Evolutionary conservation across 2,797 vertebrate species (phyloP).

Genomic region (Micromesistius poutassou): DNA sequence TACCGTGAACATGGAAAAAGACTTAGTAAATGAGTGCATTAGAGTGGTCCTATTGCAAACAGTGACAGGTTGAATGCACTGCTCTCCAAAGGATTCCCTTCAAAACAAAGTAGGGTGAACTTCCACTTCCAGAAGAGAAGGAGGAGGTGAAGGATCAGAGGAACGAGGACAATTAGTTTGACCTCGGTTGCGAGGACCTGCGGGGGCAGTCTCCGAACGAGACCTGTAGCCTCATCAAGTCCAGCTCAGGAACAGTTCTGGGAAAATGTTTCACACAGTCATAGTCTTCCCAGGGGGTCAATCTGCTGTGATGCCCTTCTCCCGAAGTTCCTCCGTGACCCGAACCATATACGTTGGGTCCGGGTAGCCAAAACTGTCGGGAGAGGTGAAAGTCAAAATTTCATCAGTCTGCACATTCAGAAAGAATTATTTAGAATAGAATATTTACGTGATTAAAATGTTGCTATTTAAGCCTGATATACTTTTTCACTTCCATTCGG

Average conservation of each 20-base stretch:
- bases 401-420: slow-evolving; percentile 7
- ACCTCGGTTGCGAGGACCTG: slow-evolving; percentile 59
- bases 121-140: slow-evolving; percentile 39
- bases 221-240: slow-evolving; percentile 49
- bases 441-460: not conserved
- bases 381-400: slow-evolving; percentile 41
- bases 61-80: slow-evolving; percentile 59
- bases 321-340: slow-evolving; percentile 90
- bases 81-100: slow-evolving; percentile 58
- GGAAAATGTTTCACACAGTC: slow-evolving; percentile 55
- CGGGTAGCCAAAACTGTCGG: slow-evolving; percentile 88
- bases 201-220: slow-evolving; percentile 40
- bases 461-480: not conserved
- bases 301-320: slow-evolving; percentile 89
- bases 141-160: slow-evolving; percentile 37
- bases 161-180: slow-evolving; percentile 44
- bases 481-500: not conserved
- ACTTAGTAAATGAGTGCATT: slow-evolving; percentile 50
- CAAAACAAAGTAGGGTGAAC: slow-evolving; percentile 55
- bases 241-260: slow-evolving; percentile 45
- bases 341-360: slow-evolving; percentile 92
- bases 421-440: not conserved
- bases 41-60: slow-evolving; percentile 48
- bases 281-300: slow-evolving; percentile 61
- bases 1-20: slow-evolving; percentile 45